phyloP scores from a whole-genome alignment of 1,140 invertebrate species.

The Lucilia sericata region DNA sequence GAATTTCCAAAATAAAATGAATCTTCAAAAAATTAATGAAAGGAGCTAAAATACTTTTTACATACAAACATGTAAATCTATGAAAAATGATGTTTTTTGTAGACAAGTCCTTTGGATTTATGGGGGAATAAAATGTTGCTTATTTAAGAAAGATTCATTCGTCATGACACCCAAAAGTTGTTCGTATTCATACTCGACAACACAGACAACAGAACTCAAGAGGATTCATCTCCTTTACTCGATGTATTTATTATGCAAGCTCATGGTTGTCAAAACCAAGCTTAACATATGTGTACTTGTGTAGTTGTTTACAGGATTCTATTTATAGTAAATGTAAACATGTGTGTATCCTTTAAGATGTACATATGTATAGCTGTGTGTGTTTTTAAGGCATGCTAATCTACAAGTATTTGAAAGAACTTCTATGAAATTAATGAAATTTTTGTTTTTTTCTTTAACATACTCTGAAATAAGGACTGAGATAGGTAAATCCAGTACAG shows the following conservation, averaged over 20 bases:
- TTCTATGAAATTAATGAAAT: slow-evolving; percentile 38
- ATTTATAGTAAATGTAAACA: neutral
- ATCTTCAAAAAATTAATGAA: neutral
- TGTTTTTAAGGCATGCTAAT: slow-evolving; percentile 17
- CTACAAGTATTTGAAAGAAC: neutral
- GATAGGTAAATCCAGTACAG: too few relatives aligned
- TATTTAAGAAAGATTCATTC: slow-evolving; percentile 32
- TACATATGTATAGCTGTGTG: neutral
- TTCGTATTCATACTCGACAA: neutral
- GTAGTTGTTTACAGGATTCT: neutral
- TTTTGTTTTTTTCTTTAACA: neutral
- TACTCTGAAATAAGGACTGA: too few relatives aligned
- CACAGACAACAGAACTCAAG: neutral
- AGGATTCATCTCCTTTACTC: neutral
- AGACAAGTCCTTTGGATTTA: too few relatives aligned
- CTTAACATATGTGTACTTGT: slow-evolving; percentile 34
- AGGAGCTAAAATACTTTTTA: neutral
- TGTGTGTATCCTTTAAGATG: neutral
- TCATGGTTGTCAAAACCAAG: slow-evolving; percentile 37
- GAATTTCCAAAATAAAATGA: neutral
- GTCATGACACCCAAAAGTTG: slow-evolving; percentile 21
- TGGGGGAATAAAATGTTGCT: neutral
- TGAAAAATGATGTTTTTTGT: slow-evolving; percentile 35
- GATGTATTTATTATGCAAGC: slow-evolving; percentile 36
- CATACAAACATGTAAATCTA: slow-evolving; percentile 21